Base-by-base conservation (phyloP, 2,113 vertebrate genomes). In the Nipponia nippon region DNA sequence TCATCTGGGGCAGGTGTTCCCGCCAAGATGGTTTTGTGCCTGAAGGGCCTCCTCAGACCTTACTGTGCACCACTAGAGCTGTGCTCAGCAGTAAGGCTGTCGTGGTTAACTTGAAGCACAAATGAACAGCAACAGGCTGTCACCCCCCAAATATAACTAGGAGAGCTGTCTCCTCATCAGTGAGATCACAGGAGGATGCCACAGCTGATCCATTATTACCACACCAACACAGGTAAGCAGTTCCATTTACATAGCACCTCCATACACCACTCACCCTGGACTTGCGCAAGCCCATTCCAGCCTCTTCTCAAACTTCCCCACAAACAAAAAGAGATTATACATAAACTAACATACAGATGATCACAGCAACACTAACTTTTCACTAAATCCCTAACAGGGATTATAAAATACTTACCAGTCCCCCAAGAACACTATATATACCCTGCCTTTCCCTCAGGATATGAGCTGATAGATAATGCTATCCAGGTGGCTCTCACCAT, bases 371-470 rank as follows among this genome's bases (percentile, higher is more conserved):
- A 22, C 20, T 11, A 5, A 10, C 4, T 19, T 52, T 9, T 6
- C 7, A 17, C 6, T 12, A 5, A 7, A 6, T 0, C 30, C 14
- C 16, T 23, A 38, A 2, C 4, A 46, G 1, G 1, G 0, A 18
- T 16, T 10, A 23, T 18, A 63, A 2, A 14, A 1, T 10, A 9
- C 1, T 55, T 23, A 4, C 4, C 0, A 4, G 0, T 2, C 0
- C 3, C 18, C 2, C 20, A 23, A 18, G 13, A 58, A 21, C 9
- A 26, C 4, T 13, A 21, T 7, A 40, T 40, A 77, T 18, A 47
- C 4, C 9, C 34, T 49, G 3, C 30, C 17, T 23, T 7, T 63
- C n/a, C 6, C 32, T 49, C 67, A 49, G 13, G 30, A 5, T 23
- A 36, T 9, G 7, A 50, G 18, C 2, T 52, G 50, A 66, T 3